Base-by-base conservation (phyloP, 2,113 vertebrate species). In the Oxygymnocypris stewartii region DNA sequence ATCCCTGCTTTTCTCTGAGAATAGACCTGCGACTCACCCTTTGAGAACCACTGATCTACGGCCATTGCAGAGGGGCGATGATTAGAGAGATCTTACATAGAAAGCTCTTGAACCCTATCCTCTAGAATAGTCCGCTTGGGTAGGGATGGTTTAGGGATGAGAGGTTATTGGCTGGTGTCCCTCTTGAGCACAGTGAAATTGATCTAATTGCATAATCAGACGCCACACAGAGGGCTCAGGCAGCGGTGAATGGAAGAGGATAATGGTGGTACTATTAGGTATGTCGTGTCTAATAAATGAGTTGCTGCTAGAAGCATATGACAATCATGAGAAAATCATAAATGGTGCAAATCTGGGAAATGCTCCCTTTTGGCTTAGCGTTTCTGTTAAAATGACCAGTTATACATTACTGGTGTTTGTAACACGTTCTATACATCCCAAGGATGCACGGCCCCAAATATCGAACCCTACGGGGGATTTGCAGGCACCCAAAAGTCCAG, bases 191-290 rank as follows among this genome's bases (percentile, higher is more conserved):
- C 91, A 89, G 90, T 89, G 90, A 83, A 78, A 42, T 87, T 91
- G 90, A 90, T 92, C 89, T 87, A 87, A 92, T 93, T 94, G 92
- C 93, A 94, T 94, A 92, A 87, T 69, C 87, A 37, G 69, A 86
- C 87, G 82, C 89, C 90, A 91, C 87, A 88, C 69, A 63, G 80
- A 89, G 82, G 91, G 86, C 88, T 92, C 89, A 92, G 92, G 89
- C 89, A 92, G 92, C 90, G 79, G 71, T 77, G 86, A 83, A 42
- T 61, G 77, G 87, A 40, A 85, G 85, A 90, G 90, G 88, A 87
- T 85, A 65, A 78, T 82, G 28, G 67, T 79, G 69, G 77, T 49
- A 18, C 42, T 84, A 74, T 69, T 37, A 84, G 84, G 78, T 78
- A 84, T 65, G 42, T 87, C 65, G 86, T 80, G 61, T 73, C 65